phyloP scores from a whole-genome alignment of 2,888 invertebrate genomes.

The Melanargia galathea region DNA sequence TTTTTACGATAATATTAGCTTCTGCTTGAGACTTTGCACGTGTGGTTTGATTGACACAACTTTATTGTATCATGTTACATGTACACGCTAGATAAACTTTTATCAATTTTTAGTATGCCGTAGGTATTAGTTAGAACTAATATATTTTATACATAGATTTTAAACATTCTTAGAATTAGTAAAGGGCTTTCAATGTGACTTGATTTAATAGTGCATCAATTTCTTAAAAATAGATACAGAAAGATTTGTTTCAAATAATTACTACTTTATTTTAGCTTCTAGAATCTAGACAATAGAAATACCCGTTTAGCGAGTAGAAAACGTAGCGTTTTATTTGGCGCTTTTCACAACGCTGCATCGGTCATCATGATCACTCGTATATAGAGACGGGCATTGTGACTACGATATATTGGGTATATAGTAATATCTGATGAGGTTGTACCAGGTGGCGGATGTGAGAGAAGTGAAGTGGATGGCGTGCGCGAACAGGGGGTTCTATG shows the following conservation, averaged over 20 bases:
- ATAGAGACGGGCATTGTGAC: conserved; percentile 26
- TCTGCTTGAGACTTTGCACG: conserved; percentile 4
- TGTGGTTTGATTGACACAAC: conserved; percentile 4
- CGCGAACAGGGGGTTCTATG: conserved; percentile 97
- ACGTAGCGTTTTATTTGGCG: conserved; percentile 30
- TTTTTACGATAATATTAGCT: neutral
- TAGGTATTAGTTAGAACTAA: neutral
- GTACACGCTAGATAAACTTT: neutral
- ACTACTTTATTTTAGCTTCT: conserved; percentile 7
- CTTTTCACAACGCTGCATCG: conserved; percentile 45
- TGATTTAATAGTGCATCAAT: neutral
- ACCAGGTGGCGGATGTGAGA: conserved; percentile 90
- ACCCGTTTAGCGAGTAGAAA: conserved; percentile 8
- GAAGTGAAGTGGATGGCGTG: conserved; percentile 99
- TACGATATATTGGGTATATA: conserved; percentile 26
- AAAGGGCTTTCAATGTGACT: neutral
- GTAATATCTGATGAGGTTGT: conserved; percentile 50
- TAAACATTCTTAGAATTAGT: neutral
- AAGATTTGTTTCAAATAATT: conserved; percentile 7
- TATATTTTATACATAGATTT: neutral
- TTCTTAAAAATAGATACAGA: neutral
- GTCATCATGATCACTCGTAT: conserved; percentile 34
- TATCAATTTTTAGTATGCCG: neutral
- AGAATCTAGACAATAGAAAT: conserved; percentile 8
- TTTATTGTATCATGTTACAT: neutral